These are phyloP conservation scores for Leuciscus waleckii DNA, from an alignment of 2,797 vertebrate species.

Conservation along the genomic window DNA sequence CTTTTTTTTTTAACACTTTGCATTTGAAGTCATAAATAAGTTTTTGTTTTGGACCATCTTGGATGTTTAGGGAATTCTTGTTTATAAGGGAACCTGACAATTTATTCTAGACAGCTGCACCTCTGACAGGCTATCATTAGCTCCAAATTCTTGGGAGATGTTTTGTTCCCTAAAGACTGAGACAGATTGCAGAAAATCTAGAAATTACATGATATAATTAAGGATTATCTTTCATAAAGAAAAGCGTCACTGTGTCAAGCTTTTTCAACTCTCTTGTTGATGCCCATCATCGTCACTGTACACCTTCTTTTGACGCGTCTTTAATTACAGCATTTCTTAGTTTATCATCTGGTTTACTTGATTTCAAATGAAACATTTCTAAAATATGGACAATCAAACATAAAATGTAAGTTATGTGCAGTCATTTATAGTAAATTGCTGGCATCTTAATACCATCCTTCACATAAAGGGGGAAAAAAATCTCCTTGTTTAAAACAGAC, in stretches of 20 bases:
- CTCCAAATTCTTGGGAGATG: constrained; percentile 81
- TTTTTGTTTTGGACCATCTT: constrained; percentile 55
- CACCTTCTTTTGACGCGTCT: constrained; percentile 10
- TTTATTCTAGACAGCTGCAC: constrained; percentile 87
- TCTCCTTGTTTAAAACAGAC: background rate
- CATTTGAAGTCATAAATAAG: constrained; percentile 37
- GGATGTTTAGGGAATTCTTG: constrained; percentile 79
- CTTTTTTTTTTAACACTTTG: background rate
- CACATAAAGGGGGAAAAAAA: background rate
- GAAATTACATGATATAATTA: constrained; percentile 83
- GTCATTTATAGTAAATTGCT: background rate
- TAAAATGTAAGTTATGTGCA: background rate
- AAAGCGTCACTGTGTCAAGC: constrained; percentile 49
- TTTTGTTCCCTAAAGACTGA: constrained; percentile 77
- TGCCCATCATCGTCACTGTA: constrained; percentile 37
- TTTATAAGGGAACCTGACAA: constrained; percentile 79
- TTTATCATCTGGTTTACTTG: background rate
- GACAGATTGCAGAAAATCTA: constrained; percentile 81
- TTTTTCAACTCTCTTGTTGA: constrained; percentile 51
- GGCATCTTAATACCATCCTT: background rate
- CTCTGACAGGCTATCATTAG: constrained; percentile 86
- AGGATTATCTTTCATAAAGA: constrained; percentile 78
- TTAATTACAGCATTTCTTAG: constrained; percentile 27
- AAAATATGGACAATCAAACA: constrained; percentile 3
- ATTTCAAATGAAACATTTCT: constrained; percentile 7